Evolutionary conservation across 2,797 vertebrate species (phyloP).

Genomic region (Danio kyathit): DNA sequence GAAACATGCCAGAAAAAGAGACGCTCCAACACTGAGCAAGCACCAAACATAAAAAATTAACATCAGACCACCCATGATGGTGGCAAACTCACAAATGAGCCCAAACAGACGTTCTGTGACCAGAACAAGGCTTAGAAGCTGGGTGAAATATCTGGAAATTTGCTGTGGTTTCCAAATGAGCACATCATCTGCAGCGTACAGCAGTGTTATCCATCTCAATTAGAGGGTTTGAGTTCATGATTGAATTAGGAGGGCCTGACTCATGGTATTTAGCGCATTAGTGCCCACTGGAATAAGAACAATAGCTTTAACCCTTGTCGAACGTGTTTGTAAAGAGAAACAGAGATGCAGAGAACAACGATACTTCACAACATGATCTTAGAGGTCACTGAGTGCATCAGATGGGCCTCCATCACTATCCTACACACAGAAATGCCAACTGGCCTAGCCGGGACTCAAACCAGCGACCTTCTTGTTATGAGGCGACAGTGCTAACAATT

Average conservation of each 20-base stretch:
- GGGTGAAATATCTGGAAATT: conserved; percentile 40
- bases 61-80: conserved; percentile 74
- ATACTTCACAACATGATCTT: not conserved
- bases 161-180: conserved; percentile 56
- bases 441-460: too few relatives aligned
- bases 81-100: conserved; percentile 68
- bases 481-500: too few relatives aligned
- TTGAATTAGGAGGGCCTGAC: conserved; percentile 43
- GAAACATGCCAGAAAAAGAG: conserved; percentile 75
- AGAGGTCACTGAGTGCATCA: not conserved
- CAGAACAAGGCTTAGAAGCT: conserved; percentile 30
- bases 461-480: not conserved
- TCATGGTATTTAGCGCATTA: conserved; percentile 64
- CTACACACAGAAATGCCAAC: too few relatives aligned
- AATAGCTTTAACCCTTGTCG: not conserved
- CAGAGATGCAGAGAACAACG: not conserved
- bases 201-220: conserved; percentile 35
- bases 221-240: conserved; percentile 43
- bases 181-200: conserved; percentile 3
- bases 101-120: conserved; percentile 58
- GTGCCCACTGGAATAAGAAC: conserved; percentile 57
- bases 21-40: conserved; percentile 73
- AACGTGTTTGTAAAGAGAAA: not conserved
- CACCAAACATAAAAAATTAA: conserved; percentile 66
- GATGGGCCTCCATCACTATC: not conserved